These are phyloP conservation scores for Drosophila parthenogenetica DNA, from an alignment of 2,888 invertebrate genomes.

Conservation along the genomic window DNA sequence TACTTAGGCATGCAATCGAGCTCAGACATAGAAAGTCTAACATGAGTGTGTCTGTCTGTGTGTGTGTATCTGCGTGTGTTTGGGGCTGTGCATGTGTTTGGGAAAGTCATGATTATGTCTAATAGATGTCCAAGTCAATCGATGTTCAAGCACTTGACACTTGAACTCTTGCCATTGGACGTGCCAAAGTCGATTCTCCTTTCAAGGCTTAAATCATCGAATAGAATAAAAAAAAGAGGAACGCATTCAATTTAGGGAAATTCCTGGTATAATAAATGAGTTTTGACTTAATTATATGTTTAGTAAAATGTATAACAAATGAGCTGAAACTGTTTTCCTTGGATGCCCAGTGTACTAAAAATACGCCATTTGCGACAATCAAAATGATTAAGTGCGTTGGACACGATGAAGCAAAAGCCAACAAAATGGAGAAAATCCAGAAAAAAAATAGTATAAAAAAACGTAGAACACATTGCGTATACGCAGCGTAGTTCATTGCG, in stretches of 20 bases:
- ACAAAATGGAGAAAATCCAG: slow-evolving; percentile 9
- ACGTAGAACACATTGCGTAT: slow-evolving; percentile 57
- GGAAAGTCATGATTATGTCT: slow-evolving; percentile 80
- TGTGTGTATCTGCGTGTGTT: slow-evolving; percentile 14
- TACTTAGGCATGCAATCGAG: slow-evolving; percentile 69
- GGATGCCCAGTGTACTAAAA: slow-evolving; percentile 47
- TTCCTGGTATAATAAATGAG: slow-evolving; percentile 51
- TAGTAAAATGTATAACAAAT: slow-evolving; percentile 69
- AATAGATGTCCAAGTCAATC: slow-evolving; percentile 83
- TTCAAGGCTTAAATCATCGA: slow-evolving; percentile 10
- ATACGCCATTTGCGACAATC: slow-evolving; percentile 74
- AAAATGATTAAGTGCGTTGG: slow-evolving; percentile 75
- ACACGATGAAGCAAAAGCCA: slow-evolving; percentile 10
- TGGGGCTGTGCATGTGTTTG: slow-evolving; percentile 17
- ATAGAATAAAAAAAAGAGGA: background rate
- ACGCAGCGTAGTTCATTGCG: slow-evolving; percentile 58
- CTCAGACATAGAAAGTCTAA: slow-evolving; percentile 19
- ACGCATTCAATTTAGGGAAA: slow-evolving; percentile 3
- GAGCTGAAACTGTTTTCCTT: slow-evolving; percentile 58
- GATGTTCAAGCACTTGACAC: slow-evolving; percentile 80
- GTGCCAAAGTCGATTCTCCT: slow-evolving; percentile 42
- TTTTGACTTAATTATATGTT: slow-evolving; percentile 67
- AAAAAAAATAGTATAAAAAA: slow-evolving; percentile 14
- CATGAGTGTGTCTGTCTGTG: background rate
- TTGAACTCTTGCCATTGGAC: slow-evolving; percentile 55